A percentile compares a stretch with the other conserved stretches of the same genome.
Conservation (phyloP, 2,113 vertebrate species). For the Nibea coibor region DNA sequence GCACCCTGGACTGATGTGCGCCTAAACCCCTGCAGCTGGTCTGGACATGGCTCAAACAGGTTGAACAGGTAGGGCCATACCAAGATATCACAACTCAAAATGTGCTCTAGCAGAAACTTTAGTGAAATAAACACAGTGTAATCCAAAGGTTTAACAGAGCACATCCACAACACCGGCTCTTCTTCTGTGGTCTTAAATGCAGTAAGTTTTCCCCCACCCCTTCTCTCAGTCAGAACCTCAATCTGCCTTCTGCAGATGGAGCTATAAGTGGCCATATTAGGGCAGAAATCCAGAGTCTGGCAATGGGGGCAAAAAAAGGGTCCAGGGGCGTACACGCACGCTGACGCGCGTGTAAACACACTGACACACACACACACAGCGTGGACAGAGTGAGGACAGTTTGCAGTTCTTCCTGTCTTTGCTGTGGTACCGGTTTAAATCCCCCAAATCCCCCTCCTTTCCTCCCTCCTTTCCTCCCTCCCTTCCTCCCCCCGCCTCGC, state of each 20-base stretch:
- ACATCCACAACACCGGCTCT: background rate
- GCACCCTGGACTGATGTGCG: background rate
- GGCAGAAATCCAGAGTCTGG: slow-evolving; percentile 68
- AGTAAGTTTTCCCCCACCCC: background rate
- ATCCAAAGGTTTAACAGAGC: no score
- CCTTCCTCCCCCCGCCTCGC: background rate
- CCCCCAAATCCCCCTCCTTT: background rate
- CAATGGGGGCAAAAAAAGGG: slow-evolving; percentile 35
- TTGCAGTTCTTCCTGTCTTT: slow-evolving; percentile 20
- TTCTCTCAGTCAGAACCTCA: slow-evolving; percentile 21
- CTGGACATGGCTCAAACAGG: background rate
- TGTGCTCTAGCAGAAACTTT: background rate
- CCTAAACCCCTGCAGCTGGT: background rate
- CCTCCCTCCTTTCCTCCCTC: background rate
- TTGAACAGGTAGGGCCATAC: background rate
- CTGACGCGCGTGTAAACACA: background rate
- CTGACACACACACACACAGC: background rate
- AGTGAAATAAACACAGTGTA: no score
- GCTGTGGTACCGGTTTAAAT: slow-evolving; percentile 30
- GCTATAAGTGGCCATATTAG: slow-evolving; percentile 73
- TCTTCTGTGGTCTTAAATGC: slow-evolving; percentile 7
- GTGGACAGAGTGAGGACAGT: background rate
- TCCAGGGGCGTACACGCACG: slow-evolving; percentile 4
- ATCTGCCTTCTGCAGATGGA: slow-evolving; percentile 37
- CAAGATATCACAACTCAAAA: background rate